Conservation (phyloP, 64 coral and sea anemone species). For the Hydrozoanthus tunicans region DNA sequence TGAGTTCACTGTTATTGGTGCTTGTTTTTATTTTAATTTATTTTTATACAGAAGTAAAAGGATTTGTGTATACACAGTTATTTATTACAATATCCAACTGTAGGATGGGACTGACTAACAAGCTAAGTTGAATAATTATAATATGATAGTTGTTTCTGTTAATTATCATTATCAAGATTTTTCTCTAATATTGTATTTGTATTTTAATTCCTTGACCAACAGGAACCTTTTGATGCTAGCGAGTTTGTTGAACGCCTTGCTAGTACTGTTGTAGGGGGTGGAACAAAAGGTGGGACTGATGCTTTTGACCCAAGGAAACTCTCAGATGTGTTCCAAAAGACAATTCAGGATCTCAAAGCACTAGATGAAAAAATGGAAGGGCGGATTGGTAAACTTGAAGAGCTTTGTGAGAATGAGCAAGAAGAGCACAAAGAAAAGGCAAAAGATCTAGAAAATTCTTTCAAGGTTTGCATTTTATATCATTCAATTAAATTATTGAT, state of each 20-base stretch:
- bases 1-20: too few species aligned
- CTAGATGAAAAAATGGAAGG: conserved; percentile 95
- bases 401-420: conserved; percentile 89
- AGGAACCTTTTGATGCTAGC: conserved; percentile 94
- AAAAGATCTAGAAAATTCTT: conserved; percentile 84
- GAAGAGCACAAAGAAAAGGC: conserved; percentile 92
- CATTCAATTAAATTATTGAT: too few species aligned
- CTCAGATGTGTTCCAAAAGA: conserved; percentile 85
- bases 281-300: conserved; percentile 84
- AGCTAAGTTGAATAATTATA: too few species aligned
- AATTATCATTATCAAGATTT: background rate
- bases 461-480: conserved; percentile 65
- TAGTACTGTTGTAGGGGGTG: conserved; percentile 93
- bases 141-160: too few species aligned
- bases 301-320: conserved; percentile 88
- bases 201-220: background rate
- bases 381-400: conserved; percentile 94
- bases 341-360: conserved; percentile 82
- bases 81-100: too few species aligned
- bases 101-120: too few species aligned
- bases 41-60: too few species aligned
- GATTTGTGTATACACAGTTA: too few species aligned
- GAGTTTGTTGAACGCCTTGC: conserved; percentile 97
- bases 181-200: background rate
- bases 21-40: too few species aligned